phyloP scores from a whole-genome alignment of 2,113 vertebrate species.

The Nettapus auritus region DNA sequence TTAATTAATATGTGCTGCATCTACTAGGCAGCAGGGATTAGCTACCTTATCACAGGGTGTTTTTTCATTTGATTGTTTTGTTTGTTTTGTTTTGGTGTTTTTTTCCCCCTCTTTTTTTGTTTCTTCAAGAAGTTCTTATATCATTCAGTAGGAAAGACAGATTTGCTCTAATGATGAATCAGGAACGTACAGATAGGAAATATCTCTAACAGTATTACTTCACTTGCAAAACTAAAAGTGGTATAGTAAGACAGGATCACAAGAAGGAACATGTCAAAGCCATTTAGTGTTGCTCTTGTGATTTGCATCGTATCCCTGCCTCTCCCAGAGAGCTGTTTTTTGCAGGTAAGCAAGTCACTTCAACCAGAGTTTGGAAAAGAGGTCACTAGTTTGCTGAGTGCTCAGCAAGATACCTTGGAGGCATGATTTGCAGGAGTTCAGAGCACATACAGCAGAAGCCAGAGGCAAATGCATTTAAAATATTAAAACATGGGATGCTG shows the following conservation, averaged over 20 bases:
- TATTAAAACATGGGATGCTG: neutral
- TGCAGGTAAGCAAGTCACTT: conserved; percentile 17
- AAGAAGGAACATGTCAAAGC: neutral
- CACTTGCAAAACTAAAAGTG: neutral
- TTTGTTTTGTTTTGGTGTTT: neutral
- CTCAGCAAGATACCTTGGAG: neutral
- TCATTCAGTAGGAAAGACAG: neutral
- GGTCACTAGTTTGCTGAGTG: neutral
- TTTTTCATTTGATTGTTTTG: neutral
- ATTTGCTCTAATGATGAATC: neutral
- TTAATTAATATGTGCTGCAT: neutral
- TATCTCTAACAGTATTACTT: neutral
- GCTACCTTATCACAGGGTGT: neutral
- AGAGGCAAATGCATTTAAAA: neutral
- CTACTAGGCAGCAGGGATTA: neutral
- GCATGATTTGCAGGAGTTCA: conserved; percentile 1
- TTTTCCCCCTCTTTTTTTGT: too few species aligned
- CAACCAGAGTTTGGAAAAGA: neutral
- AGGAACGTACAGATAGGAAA: neutral
- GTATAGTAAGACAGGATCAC: neutral
- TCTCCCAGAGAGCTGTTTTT: neutral
- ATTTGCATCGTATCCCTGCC: neutral
- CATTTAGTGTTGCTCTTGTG: neutral
- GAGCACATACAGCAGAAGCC: neutral
- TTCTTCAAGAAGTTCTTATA: neutral